These are phyloP conservation scores for Anguilla pacifica DNA, from an alignment of 2,797 vertebrate genomes.

Conservation along the genomic window DNA sequence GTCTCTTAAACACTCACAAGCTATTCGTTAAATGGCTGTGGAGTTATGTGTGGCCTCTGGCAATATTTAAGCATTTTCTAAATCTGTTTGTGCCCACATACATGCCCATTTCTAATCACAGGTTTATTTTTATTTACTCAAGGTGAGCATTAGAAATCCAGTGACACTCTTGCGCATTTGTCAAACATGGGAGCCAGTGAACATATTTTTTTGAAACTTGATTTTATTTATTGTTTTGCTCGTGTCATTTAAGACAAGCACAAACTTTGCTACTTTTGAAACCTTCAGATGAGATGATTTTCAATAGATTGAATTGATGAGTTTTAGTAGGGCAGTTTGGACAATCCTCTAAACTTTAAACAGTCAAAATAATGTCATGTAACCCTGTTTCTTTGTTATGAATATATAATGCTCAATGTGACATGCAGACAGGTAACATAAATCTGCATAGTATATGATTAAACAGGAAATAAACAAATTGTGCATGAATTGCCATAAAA, in stretches of 20 bases:
- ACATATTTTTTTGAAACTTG: background rate
- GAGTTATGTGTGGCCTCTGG: background rate
- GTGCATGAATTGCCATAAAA: background rate
- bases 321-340: background rate
- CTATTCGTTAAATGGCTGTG: background rate
- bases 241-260: background rate
- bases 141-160: background rate
- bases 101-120: background rate
- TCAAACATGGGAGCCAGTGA: background rate
- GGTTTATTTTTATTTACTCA: background rate
- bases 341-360: background rate
- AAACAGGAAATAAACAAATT: background rate
- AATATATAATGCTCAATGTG: background rate
- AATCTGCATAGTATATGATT: background rate
- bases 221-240: background rate
- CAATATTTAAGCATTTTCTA: background rate
- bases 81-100: background rate
- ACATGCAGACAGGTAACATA: background rate
- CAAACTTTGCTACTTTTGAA: background rate
- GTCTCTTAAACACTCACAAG: conserved; percentile 1
- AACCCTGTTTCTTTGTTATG: background rate
- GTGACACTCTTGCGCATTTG: background rate
- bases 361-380: background rate
- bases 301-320: background rate
- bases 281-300: background rate